A percentile compares a stretch with the other conserved stretches of the same genome.
Evolutionary conservation across 2,113 vertebrate species (phyloP).

Genomic region (Paradoxurus hermaphroditus): DNA sequence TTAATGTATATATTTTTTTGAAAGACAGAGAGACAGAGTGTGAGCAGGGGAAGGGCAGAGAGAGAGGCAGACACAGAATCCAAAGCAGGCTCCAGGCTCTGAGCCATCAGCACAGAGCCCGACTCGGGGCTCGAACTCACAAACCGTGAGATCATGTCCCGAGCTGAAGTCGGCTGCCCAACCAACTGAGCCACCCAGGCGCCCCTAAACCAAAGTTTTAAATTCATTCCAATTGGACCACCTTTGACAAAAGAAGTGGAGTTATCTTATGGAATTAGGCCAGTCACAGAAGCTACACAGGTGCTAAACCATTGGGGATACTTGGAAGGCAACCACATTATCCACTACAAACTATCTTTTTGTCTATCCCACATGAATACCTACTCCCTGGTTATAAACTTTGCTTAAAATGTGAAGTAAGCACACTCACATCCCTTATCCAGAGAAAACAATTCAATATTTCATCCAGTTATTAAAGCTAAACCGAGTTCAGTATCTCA

Average conservation of each 20-base stretch:
- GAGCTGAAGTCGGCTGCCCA: too few species aligned
- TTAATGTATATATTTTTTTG: not conserved
- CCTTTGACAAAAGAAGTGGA: not conserved
- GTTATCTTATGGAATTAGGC: not conserved
- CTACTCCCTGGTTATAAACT: not conserved
- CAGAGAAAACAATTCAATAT: not conserved
- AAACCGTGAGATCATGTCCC: too few species aligned
- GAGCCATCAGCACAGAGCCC: too few species aligned
- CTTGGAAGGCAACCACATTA: not conserved
- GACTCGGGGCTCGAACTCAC: too few species aligned
- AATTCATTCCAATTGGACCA: not conserved
- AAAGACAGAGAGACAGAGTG: too few species aligned
- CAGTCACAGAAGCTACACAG: not conserved
- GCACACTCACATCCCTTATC: not conserved
- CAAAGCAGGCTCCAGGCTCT: too few species aligned
- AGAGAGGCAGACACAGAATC: too few species aligned
- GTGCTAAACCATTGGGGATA: not conserved
- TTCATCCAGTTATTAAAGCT: not conserved
- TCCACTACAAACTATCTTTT: not conserved
- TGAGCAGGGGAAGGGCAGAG: too few species aligned
- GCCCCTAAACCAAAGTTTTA: not conserved
- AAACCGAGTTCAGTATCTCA: not conserved
- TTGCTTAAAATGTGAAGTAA: not conserved
- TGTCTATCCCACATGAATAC: not conserved
- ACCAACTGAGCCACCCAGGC: too few species aligned